A percentile compares a stretch with the other conserved stretches of the same genome.
These are phyloP conservation scores for Micrastur ruficollis DNA, from an alignment of 2,797 vertebrate genomes.

Conservation along the genomic window DNA sequence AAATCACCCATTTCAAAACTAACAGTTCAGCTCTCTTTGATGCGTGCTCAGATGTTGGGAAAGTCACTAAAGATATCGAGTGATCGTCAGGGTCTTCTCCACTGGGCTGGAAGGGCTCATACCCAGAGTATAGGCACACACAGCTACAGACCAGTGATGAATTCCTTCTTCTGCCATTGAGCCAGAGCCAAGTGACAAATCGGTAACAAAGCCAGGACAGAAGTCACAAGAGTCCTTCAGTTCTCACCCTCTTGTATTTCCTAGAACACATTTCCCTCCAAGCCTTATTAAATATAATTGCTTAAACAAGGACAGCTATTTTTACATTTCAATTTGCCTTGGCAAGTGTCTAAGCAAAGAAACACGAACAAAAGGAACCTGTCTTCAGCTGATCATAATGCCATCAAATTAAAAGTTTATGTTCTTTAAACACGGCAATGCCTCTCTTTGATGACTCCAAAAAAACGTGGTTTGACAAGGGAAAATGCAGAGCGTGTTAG, in stretches of 20 bases:
- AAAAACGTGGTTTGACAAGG: background rate
- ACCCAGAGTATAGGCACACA: background rate
- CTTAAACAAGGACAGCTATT: slow-evolving; percentile 28
- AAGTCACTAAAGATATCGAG: background rate
- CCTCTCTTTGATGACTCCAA: background rate
- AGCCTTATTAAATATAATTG: background rate
- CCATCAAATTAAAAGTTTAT: slow-evolving; percentile 13
- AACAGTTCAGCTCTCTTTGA: background rate
- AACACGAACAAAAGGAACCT: background rate
- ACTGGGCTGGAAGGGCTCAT: background rate
- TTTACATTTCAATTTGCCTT: background rate
- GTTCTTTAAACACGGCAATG: background rate
- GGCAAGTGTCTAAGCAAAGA: slow-evolving; percentile 30
- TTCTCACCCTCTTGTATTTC: background rate
- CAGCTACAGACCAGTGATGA: background rate
- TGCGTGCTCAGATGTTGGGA: background rate
- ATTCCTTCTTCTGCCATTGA: background rate
- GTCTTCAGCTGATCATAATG: background rate
- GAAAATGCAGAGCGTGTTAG: background rate
- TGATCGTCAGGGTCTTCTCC: background rate
- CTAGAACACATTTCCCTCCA: background rate
- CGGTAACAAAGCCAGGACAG: background rate
- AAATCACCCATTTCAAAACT: background rate
- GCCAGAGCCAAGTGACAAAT: background rate
- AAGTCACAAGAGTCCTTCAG: background rate